Conservation (phyloP, 2,113 vertebrate genomes). For the Notiomystis cincta region DNA sequence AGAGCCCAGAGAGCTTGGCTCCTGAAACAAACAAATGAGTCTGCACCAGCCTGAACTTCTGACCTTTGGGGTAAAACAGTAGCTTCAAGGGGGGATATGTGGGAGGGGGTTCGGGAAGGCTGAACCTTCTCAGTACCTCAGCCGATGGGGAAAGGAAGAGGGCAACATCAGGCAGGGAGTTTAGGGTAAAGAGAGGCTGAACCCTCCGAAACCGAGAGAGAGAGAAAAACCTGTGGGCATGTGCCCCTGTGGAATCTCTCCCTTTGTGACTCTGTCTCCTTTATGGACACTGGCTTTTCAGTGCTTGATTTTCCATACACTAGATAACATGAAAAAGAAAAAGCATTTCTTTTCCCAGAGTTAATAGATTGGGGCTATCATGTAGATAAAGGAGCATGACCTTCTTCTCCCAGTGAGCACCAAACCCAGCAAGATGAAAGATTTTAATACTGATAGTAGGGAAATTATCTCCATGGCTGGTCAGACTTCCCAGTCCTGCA, state of each 20-base stretch:
- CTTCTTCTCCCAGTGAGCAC: not conserved
- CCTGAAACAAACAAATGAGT: not conserved
- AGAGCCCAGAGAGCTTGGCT: not conserved
- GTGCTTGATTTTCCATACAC: accelerated
- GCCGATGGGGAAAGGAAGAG: accelerated
- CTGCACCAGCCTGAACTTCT: not conserved
- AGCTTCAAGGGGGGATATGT: not conserved
- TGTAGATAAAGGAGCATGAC: not conserved
- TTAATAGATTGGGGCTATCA: not conserved
- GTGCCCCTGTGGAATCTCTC: not conserved
- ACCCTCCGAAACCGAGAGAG: accelerated
- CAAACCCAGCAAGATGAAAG: not conserved
- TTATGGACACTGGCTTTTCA: not conserved
- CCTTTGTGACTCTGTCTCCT: no score
- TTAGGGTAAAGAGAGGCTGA: accelerated
- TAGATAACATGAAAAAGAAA: no score
- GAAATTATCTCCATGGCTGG: not conserved
- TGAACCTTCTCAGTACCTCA: not conserved
- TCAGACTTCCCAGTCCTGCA: not conserved
- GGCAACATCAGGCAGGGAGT: accelerated
- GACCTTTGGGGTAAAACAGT: not conserved
- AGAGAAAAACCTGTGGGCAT: accelerated
- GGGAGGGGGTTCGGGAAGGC: accelerated
- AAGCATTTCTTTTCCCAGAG: not conserved
- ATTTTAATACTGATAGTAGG: not conserved